Percentiles rank a stretch among this genome's conserved stretches.
phyloP scores from a whole-genome alignment of 2,888 invertebrate genomes.

The Phasia obesa region DNA sequence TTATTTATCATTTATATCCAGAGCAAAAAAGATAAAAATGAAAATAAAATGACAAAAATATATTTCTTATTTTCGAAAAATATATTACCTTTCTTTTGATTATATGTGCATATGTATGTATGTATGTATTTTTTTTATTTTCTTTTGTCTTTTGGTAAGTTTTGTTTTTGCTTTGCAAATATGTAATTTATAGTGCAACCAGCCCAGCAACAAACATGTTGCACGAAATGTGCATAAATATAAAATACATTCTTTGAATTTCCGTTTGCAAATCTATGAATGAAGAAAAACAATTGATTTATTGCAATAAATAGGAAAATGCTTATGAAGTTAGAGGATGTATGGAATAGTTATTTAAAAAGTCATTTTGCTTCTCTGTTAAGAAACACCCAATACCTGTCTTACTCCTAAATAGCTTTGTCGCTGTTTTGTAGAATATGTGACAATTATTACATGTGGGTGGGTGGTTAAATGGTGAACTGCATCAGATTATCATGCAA shows the following conservation, averaged over 20 bases:
- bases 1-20: constrained; percentile 65
- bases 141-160: constrained; percentile 57
- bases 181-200: constrained; percentile 69
- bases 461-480: constrained; percentile 69
- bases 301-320: constrained; percentile 38
- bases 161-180: constrained; percentile 32
- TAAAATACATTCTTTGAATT: constrained; percentile 46
- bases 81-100: constrained; percentile 43
- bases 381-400: background rate
- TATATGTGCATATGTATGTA: too few relatives aligned
- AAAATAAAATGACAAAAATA: constrained; percentile 57
- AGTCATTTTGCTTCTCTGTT: constrained; percentile 29
- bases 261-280: constrained; percentile 37
- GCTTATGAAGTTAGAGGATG: background rate
- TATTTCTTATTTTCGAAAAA: too few relatives aligned
- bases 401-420: background rate
- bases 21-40: constrained; percentile 7
- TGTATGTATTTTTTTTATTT: constrained; percentile 53
- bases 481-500: constrained; percentile 53
- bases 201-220: constrained; percentile 47
- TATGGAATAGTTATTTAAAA: constrained; percentile 9
- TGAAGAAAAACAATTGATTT: constrained; percentile 50
- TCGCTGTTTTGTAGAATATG: background rate
- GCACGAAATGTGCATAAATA: constrained; percentile 58
- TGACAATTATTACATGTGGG: constrained; percentile 66